Conservation (phyloP, 1,140 invertebrate genomes). For the Meteorus sp. region DNA sequence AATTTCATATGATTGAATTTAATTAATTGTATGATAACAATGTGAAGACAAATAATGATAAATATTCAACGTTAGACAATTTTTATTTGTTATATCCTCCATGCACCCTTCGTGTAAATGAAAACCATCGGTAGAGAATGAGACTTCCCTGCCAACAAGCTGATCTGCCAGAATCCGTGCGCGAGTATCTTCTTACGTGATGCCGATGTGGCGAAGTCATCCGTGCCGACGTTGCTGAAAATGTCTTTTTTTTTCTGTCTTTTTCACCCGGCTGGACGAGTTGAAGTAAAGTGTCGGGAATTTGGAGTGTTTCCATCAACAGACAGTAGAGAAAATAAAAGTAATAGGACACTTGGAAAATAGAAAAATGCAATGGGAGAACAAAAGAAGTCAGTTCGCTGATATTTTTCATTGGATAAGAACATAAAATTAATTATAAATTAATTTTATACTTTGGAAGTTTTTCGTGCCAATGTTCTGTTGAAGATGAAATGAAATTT, state of each 20-base stretch:
- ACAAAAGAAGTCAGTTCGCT: too few species aligned
- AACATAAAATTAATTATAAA: too few species aligned
- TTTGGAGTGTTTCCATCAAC: background rate
- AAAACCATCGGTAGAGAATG: constrained; percentile 58
- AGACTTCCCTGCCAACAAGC: constrained; percentile 61
- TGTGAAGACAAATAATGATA: background rate
- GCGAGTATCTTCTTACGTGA: constrained; percentile 52
- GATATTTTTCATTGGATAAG: too few species aligned
- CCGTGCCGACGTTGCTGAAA: constrained; percentile 50
- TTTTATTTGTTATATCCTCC: constrained; percentile 11
- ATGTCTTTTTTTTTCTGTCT: constrained; percentile 46
- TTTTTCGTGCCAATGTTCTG: too few species aligned
- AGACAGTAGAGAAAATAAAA: constrained; percentile 15
- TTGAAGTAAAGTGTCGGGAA: constrained; percentile 9
- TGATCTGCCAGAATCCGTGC: constrained; percentile 57
- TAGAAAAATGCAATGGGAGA: background rate
- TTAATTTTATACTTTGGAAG: too few species aligned
- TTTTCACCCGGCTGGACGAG: constrained; percentile 1
- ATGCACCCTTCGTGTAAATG: constrained; percentile 58
- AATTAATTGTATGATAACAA: background rate
- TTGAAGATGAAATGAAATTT: too few species aligned
- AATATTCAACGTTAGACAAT: background rate
- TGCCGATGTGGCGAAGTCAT: constrained; percentile 52
- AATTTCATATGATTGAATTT: background rate
- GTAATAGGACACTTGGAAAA: background rate